Base-by-base conservation (phyloP, 2,797 vertebrate species). In the Lacerta agilis region DNA sequence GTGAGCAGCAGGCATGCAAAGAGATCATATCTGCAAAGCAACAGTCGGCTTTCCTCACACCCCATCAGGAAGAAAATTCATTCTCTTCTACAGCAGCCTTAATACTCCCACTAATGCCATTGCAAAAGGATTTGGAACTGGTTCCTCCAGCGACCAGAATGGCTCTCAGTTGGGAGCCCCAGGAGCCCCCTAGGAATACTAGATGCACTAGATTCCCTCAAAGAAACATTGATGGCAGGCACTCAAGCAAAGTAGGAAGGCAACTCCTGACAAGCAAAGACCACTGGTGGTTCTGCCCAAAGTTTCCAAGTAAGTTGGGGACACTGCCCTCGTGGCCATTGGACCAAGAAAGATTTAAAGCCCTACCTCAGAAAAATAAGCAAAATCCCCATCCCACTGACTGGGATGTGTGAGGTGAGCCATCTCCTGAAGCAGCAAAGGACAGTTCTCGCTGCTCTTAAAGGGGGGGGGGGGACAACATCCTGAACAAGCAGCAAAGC, bases 401-500 rank as follows among this genome's bases (percentile, higher is more conserved):
- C 27, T n/a, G n/a, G 27, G 69, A 10, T 71, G 61, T 5, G 61
- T 23, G 61, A 64, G 5, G 61, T 23, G 61, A 64, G 7, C 17
- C 61, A 64, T 64, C 61, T 64, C 61, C 61, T 23, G 5, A 18
- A 23, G 61, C 6, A 64, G 20, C 61, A 64, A 64, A 23, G 13
- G 49, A 55, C 49, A 69, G 25, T 10, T 29, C 29, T 25, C 1
- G 8, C 67, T 69, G 67, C 67, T 27, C 67, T 29, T 55, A 55
- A 25, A 1, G 3, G 13, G 4, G 72, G 36, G 18, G 18, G 7
- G 17, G n/a, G n/a, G n/a, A n/a, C n/a, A n/a, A 0, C 15, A 18
- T 38, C 36, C 36, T 73, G 36, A 73, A 36, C 61, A 64, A 64
- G 17, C 6, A 64, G 61, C 61, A 64, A 64, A 64, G 61, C 67